Evolutionary conservation across 2,888 invertebrate genomes (phyloP).

Genomic region (Beris chalybata): DNA sequence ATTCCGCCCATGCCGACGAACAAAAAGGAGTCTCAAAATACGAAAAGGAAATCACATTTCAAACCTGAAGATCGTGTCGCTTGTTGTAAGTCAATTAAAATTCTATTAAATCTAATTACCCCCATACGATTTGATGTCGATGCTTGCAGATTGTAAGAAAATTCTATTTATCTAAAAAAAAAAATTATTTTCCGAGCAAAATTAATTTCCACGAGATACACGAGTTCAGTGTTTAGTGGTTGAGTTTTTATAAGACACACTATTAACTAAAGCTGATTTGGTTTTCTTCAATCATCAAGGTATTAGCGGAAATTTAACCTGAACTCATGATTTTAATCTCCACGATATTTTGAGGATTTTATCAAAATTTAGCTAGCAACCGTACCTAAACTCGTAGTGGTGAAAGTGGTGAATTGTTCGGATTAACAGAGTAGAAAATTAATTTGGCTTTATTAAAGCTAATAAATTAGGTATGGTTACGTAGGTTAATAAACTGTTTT

Average conservation of each 20-base stretch:
- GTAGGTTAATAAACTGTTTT: no score
- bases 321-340: no score
- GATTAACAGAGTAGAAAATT: no score
- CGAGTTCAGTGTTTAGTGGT: not conserved
- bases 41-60: not conserved
- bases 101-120: slow-evolving; percentile 8
- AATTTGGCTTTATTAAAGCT: no score
- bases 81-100: slow-evolving; percentile 5
- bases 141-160: not conserved
- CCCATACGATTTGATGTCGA: not conserved
- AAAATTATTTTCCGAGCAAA: not conserved
- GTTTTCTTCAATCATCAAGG: no score
- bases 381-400: no score
- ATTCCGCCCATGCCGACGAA: not conserved
- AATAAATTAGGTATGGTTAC: no score
- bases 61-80: not conserved
- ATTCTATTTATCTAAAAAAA: not conserved
- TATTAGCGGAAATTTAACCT: no score
- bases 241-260: not conserved
- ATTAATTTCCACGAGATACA: not conserved
- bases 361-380: no score
- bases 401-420: no score
- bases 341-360: no score
- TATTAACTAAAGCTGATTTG: no score
- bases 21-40: not conserved